Conservation (phyloP, 2,113 vertebrate genomes). For the Ranitomeya variabilis region DNA sequence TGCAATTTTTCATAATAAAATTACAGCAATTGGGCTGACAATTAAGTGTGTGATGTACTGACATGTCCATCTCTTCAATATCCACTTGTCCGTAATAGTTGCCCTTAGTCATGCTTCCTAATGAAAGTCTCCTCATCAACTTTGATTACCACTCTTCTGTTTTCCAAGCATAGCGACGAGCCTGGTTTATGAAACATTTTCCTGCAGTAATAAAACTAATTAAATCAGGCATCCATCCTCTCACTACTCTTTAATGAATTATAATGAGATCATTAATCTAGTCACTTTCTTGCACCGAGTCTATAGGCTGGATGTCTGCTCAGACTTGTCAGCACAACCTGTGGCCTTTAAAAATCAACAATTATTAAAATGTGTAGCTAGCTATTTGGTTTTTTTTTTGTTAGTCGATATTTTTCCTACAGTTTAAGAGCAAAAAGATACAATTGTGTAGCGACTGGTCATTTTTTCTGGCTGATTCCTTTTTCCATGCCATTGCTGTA, state of each 20-base stretch:
- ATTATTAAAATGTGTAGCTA: conserved; percentile 53
- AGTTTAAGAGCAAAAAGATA: conserved; percentile 11
- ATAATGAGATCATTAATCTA: conserved; percentile 78
- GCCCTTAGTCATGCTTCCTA: conserved; percentile 65
- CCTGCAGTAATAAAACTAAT: conserved; percentile 78
- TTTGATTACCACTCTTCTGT: conserved; percentile 70
- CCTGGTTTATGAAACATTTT: conserved; percentile 77
- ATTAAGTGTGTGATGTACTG: conserved; percentile 57
- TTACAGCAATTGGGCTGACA: conserved; percentile 60
- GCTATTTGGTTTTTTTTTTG: conserved; percentile 9
- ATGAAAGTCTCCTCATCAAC: conserved; percentile 68
- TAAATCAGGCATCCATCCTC: conserved; percentile 76
- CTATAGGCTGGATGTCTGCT: conserved; percentile 62
- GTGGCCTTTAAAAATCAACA: conserved; percentile 53
- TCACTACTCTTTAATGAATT: conserved; percentile 76
- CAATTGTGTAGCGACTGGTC: neutral
- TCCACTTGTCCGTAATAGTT: conserved; percentile 63
- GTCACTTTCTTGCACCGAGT: conserved; percentile 59
- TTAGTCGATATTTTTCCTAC: conserved; percentile 3
- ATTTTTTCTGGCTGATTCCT: neutral
- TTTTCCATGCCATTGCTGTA: neutral
- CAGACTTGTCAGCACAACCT: conserved; percentile 37
- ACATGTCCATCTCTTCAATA: conserved; percentile 62
- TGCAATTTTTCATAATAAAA: conserved; percentile 58
- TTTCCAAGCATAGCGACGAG: conserved; percentile 72